Evolutionary conservation across 2,888 invertebrate genomes (phyloP), one percentile per base, ranked within the genome.

Genomic region (Bibio marci): DNA sequence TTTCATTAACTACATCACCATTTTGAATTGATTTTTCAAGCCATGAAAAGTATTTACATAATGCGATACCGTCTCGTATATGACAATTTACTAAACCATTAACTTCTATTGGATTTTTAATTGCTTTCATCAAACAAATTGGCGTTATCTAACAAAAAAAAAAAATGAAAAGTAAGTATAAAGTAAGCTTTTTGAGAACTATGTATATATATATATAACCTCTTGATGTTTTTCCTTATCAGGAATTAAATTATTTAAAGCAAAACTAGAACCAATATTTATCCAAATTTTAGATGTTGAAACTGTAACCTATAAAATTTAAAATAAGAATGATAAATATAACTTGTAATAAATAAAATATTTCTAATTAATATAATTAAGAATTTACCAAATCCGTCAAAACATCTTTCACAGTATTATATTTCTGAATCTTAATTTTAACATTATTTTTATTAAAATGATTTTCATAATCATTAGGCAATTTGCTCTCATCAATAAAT

Each of bases 11-110:
- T 37, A 83, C 65, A 1, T 49, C 51, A 1, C 59, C 55, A 31
- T 53, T 51, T 18, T 63, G 66, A 1, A 66, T 49, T 43, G 72
- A 68, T 46, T 76, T 71, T 51, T 83, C 80, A 3, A 92, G 59
- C 88, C 90, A 91, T 7, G 75, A 65, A 47, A 87, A 76, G 55
- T 83, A 86, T 45, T 83, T 73, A 43, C 81, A 76, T 3, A 92
- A 69, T 0, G 92, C 90, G 1, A 77, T 70, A 0, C 80, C 87
- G 59, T 92, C 92, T 35, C 80, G 70, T 30, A 85, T 67, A 59
- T 91, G 88, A 10, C 86, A 79, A 25, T 71, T 64, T 32, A 74
- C 73, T 74, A 91, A 80, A 35, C 83, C 74, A 56, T 66, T 58
- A 17, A 77, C 68, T 65, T 94, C 94, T 0, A 73, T 69, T 0